Evolutionary conservation across 1,140 invertebrate genomes (phyloP).

Genomic region (Andricus grossulariae): DNA sequence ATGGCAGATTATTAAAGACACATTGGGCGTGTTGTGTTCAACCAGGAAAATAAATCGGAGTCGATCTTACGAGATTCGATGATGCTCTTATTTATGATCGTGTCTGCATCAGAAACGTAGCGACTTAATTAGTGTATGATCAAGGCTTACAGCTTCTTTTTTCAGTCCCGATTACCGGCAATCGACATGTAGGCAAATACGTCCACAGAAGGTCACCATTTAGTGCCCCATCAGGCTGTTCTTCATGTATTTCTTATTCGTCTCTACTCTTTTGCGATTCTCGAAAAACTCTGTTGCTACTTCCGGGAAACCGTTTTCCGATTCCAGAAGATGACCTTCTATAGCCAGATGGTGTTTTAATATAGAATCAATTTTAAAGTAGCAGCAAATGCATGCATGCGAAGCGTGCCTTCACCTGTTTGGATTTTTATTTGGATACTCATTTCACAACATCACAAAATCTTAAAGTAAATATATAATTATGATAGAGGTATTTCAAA

Average conservation of each 20-base stretch:
- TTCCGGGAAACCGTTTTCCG: background rate
- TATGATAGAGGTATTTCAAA: too few relatives aligned
- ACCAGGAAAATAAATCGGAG: conserved; percentile 36
- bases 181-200: conserved; percentile 52
- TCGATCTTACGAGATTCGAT: conserved; percentile 41
- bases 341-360: too few relatives aligned
- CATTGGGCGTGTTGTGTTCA: conserved; percentile 17
- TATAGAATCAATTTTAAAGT: too few relatives aligned
- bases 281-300: too few relatives aligned
- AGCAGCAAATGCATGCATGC: too few relatives aligned
- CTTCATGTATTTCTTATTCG: too few relatives aligned
- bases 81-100: conserved; percentile 50
- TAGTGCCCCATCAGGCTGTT: conserved; percentile 32
- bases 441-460: too few relatives aligned
- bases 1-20: conserved; percentile 12
- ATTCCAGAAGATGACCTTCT: background rate
- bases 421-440: too few relatives aligned
- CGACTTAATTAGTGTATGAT: conserved; percentile 48
- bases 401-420: too few relatives aligned
- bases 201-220: conserved; percentile 49
- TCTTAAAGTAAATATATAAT: too few relatives aligned
- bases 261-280: too few relatives aligned
- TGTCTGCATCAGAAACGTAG: conserved; percentile 35
- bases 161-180: conserved; percentile 44
- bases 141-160: conserved; percentile 52